phyloP scores from a whole-genome alignment of 2,888 invertebrate genomes.

The Quadriops clusia region DNA sequence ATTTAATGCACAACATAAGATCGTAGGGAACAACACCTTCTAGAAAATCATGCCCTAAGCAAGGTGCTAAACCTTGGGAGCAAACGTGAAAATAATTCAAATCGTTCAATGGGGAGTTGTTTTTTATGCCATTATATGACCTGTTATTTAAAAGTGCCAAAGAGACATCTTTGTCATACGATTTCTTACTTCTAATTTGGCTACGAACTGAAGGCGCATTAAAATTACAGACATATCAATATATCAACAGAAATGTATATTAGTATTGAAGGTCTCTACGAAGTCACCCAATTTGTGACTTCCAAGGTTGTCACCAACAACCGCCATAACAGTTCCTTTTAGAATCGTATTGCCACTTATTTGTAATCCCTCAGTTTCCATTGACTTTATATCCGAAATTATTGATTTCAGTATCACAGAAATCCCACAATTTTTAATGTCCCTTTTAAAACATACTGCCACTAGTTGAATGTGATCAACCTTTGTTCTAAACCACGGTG shows the following conservation, averaged over 20 bases:
- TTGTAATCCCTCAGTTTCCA: constrained; percentile 19
- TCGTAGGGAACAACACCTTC: constrained; percentile 20
- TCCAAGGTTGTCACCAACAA: constrained; percentile 17
- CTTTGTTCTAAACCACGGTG: constrained; percentile 16
- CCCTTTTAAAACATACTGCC: constrained; percentile 19
- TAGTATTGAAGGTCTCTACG: constrained; percentile 17
- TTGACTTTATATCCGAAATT: constrained; percentile 17
- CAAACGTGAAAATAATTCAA: constrained; percentile 20
- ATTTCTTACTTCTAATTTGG: constrained; percentile 3
- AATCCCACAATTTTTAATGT: constrained; percentile 19
- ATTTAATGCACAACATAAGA: constrained; percentile 16
- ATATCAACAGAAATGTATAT: constrained; percentile 17
- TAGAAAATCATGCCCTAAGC: constrained; percentile 22
- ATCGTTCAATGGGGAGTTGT: constrained; percentile 20
- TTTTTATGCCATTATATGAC: constrained; percentile 18
- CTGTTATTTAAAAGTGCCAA: not conserved
- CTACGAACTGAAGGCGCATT: not conserved
- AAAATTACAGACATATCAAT: constrained; percentile 13
- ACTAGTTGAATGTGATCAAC: constrained; percentile 22
- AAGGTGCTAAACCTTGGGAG: constrained; percentile 21
- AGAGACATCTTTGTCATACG: constrained; percentile 7
- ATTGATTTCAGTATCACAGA: constrained; percentile 16
- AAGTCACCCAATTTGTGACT: constrained; percentile 20
- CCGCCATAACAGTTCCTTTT: constrained; percentile 18
- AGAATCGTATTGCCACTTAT: constrained; percentile 10